Conservation (phyloP, 2,797 vertebrate species). For the Cheirogaleus major region DNA sequence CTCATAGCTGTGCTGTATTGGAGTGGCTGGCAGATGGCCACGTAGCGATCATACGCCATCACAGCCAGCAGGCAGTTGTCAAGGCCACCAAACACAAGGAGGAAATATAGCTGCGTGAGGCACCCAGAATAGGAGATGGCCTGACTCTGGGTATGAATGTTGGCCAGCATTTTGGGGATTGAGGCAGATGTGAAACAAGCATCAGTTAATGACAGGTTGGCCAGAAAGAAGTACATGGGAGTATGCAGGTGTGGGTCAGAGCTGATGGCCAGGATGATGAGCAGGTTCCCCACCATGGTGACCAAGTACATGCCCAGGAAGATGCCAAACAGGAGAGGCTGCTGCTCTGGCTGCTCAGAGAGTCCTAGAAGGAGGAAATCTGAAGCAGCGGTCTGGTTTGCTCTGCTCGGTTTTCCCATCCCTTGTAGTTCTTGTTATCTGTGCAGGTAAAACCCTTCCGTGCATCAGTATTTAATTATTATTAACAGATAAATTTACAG, state of each 20-base stretch:
- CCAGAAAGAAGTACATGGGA: conserved; percentile 72
- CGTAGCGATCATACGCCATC: conserved; percentile 74
- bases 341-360: not conserved
- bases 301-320: conserved; percentile 66
- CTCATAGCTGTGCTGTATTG: conserved; percentile 61
- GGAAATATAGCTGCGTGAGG: conserved; percentile 70
- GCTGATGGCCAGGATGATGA: conserved; percentile 56
- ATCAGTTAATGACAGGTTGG: conserved; percentile 66
- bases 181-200: conserved; percentile 65
- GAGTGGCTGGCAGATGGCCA: conserved; percentile 75
- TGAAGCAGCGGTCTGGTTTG: conserved; percentile 54
- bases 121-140: conserved; percentile 68
- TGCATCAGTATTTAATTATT: not conserved
- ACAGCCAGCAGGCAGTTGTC: conserved; percentile 73
- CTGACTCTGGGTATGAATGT: conserved; percentile 45
- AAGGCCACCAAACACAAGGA: conserved; percentile 65
- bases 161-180: conserved; percentile 63
- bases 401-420: conserved; percentile 43
- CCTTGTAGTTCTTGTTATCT: conserved; percentile 5
- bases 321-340: conserved; percentile 34
- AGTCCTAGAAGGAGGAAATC: conserved; percentile 70
- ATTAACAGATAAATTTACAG: not conserved
- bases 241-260: conserved; percentile 56
- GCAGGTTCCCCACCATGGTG: conserved; percentile 62
- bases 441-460: not conserved